Evolutionary conservation across 2,797 vertebrate genomes (phyloP), one percentile per base, ranked within the genome.

Genomic region (Hemitrygon akajei): DNA sequence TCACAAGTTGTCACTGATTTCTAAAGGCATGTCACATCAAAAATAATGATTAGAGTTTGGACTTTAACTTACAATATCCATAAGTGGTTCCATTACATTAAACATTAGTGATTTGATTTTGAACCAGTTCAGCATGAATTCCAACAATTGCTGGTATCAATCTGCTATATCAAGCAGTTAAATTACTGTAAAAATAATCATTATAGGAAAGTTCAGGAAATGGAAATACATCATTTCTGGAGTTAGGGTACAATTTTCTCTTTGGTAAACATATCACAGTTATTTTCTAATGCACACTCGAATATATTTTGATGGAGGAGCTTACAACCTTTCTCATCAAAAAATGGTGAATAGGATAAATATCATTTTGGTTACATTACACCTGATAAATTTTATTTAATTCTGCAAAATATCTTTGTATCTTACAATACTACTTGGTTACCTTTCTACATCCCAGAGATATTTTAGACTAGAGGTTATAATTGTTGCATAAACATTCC

Each of bases 161-260:
- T 86, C 82, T 86, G 30, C 82, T 86, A 30, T n/a, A 86, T 12
- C 27, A 2, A 86, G 25, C 56, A 86, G 27, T 11, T 27, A 63
- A 63, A 86, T 12, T n/a, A 84, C 81, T 84, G 47, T 58, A 56
- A 84, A 84, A 84, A 86, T 86, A 86, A 86, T 86, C 60, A 63
- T 25, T 25, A 11, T 58, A 58, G 81, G 14, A 56, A 9, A 10
- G 27, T 63, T 27, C 82, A 86, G 30, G 58, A 84, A 56, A 58
- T 84, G 47, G 81, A 84, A 84, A 56, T 22, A 84, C 10, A 58
- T 84, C 47, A 58, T 47, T 47, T 84, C 9, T 82, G 16, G 58
- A 84, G 47, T 12, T 58, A 40, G 25, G 58, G 47, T 58, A 56
- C 58, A 84, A 84, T 84, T 84, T 40, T 56, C 47, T 58, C 47